Conservation (phyloP, 2,888 invertebrate species). For the Dugesia japonica region DNA sequence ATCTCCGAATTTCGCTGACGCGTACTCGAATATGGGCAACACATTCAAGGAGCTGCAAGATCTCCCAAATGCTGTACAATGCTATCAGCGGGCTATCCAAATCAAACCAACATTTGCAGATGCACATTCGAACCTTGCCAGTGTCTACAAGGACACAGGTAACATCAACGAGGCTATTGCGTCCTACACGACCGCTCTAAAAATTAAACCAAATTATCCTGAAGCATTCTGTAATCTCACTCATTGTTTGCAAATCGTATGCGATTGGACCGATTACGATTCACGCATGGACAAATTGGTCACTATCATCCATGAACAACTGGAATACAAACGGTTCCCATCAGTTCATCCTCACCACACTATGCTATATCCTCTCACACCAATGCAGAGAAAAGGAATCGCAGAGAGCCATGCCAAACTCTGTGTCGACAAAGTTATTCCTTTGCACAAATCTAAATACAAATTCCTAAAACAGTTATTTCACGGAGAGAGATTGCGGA, state of each 20-base stretch:
- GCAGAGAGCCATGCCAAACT: conserved; percentile 84
- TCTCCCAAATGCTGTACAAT: conserved; percentile 75
- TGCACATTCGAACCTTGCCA: conserved; percentile 92
- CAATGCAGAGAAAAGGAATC: conserved; percentile 76
- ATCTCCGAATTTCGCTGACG: conserved; percentile 94
- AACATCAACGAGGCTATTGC: conserved; percentile 89
- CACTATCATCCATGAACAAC: conserved; percentile 78
- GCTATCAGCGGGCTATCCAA: conserved; percentile 88
- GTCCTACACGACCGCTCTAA: conserved; percentile 78
- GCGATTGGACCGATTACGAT: conserved; percentile 92
- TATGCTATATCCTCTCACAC: conserved; percentile 93
- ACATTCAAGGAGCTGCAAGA: conserved; percentile 95
- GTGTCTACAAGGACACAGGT: conserved; percentile 94
- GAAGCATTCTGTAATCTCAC: conserved; percentile 96
- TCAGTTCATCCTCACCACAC: conserved; percentile 99
- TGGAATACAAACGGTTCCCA: conserved; percentile 76
- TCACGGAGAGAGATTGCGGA: conserved; percentile 56
- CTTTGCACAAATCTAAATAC: conserved; percentile 23
- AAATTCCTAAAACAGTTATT: conserved; percentile 24
- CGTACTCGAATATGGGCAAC: conserved; percentile 98
- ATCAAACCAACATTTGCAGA: conserved; percentile 97
- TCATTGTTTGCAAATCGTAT: conserved; percentile 65
- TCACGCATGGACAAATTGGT: conserved; percentile 76
- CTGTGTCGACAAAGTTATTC: conserved; percentile 68
- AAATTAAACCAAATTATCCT: conserved; percentile 86